Conservation (phyloP, 2,797 vertebrate species). For the Carduelis carduelis region DNA sequence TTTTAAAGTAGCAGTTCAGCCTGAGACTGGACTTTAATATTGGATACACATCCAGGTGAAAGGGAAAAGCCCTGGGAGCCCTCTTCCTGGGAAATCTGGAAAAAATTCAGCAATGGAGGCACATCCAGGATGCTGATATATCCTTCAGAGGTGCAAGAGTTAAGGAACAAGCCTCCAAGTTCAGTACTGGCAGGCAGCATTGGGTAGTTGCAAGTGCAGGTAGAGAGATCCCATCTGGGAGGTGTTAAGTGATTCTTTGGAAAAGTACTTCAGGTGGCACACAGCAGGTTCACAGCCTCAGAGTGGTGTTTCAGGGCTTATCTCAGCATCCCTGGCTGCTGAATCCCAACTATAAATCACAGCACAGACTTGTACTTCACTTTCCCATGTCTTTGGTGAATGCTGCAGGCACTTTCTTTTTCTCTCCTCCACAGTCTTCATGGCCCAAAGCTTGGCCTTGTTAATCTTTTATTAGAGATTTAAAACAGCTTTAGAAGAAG, state of each 20-base stretch:
- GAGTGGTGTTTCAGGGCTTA: neutral
- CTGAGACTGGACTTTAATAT: neutral
- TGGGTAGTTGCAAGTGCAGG: neutral
- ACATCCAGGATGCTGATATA: rapidly evolving
- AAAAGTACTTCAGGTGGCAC: neutral
- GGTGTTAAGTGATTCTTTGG: neutral
- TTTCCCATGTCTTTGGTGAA: neutral
- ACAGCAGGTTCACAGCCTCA: neutral
- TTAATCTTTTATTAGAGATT: slow-evolving; percentile 19
- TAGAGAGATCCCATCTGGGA: neutral
- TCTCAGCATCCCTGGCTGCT: neutral
- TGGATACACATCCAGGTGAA: rapidly evolving
- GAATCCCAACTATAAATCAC: neutral
- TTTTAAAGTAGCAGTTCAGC: neutral
- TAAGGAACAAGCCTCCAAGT: neutral
- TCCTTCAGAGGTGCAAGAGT: neutral
- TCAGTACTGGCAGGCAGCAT: neutral
- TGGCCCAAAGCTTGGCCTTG: neutral
- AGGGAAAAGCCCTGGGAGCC: neutral
- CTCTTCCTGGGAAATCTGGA: neutral
- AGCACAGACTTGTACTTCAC: neutral
- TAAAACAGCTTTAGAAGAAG: neutral
- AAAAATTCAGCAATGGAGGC: neutral
- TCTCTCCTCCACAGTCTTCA: neutral
- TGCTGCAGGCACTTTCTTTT: neutral